Conservation (phyloP, 1,140 invertebrate genomes). For the Nylanderia fulva region DNA sequence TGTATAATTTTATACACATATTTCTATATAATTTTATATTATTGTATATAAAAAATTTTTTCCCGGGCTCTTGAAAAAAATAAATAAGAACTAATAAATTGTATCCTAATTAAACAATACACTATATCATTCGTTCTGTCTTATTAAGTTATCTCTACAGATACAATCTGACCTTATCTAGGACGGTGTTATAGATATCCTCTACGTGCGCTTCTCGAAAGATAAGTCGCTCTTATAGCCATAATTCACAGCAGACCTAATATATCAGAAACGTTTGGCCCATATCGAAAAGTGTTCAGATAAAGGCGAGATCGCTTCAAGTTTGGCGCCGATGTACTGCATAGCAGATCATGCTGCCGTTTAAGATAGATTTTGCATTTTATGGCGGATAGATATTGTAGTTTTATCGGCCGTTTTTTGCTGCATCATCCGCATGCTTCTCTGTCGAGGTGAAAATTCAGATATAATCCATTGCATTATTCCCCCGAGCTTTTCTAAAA, state of each 20-base stretch:
- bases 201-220: background rate
- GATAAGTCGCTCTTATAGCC: conserved; percentile 36
- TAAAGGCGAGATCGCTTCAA: conserved; percentile 39
- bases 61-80: background rate
- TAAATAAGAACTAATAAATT: background rate
- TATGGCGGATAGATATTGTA: conserved; percentile 47
- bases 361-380: conserved; percentile 55
- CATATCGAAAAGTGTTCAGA: conserved; percentile 55
- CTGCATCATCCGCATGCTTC: conserved; percentile 47
- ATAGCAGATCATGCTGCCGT: conserved; percentile 40
- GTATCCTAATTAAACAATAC: background rate
- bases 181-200: conserved; percentile 7
- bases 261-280: conserved; percentile 49
- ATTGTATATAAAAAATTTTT: no score
- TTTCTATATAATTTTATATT: no score
- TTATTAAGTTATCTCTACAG: background rate
- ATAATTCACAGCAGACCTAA: conserved; percentile 41
- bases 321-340: conserved; percentile 18
- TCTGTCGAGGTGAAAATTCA: conserved; percentile 53
- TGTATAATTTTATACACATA: no score
- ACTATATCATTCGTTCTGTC: background rate
- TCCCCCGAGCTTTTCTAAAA: background rate
- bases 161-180: background rate
- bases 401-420: conserved; percentile 44
- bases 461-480: conserved; percentile 54